Evolutionary conservation across 2,888 invertebrate species (phyloP), one percentile per base, ranked within the genome.

Genomic region (Pachliopta kotzebuea): DNA sequence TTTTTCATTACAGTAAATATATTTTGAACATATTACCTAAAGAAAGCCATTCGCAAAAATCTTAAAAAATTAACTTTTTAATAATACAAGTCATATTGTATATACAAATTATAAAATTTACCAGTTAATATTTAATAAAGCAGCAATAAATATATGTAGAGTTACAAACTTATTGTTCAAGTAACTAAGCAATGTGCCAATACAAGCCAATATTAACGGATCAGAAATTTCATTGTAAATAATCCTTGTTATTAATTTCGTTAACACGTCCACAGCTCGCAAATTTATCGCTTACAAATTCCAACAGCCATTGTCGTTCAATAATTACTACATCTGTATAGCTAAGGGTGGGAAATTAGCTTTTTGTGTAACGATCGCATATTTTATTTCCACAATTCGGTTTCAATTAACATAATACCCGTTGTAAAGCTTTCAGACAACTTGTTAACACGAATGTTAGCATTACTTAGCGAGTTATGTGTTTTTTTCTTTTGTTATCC

Each of bases 371-470:
- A 70, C 68, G 69, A 72, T 69, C 69, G 71, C 74, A 79, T 76
- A 81, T 86, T 84, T 80, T 86, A 90, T 88, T 88, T 87, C 85
- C 85, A 88, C 89, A 86, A 86, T 86, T 85, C 80, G 81, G 84
- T 80, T 83, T 76, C 76, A 77, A 87, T 88, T 86, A 86, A 72
- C 81, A 86, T 86, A 83, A 86, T 83, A 76, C 72, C 68, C 72
- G 74, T 74, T 63, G 77, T 75, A 76, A 81, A 78, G 77, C 76
- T 73, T 63, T 67, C 67, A 59, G 65, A 63, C 69, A 69, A 74
- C 76, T 74, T 82, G 83, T 83, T 83, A 87, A 87, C 84, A 84
- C 75, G 78, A 79, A 73, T 79, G 73, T 72, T 75, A 76, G 76
- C 77, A 76, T 83, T 80, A 84, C 80, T 81, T 83, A 80, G 78